phyloP scores from a whole-genome alignment of 2,113 vertebrate species.

The Istiophorus platypterus region DNA sequence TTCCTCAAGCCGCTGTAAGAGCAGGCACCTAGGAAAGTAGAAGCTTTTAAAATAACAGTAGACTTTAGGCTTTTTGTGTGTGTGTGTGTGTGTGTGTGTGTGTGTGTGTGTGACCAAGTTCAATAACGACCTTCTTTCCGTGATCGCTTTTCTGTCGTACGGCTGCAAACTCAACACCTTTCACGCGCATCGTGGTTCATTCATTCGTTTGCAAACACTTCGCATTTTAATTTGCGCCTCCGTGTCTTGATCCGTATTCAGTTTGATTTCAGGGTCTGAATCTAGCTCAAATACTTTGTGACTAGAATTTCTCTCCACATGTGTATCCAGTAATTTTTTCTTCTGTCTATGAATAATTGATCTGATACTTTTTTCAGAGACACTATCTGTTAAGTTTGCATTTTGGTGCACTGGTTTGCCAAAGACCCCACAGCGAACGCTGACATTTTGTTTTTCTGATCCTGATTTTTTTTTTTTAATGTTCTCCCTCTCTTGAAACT shows the following conservation, averaged over 20 bases:
- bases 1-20: background rate
- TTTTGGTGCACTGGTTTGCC: conserved; percentile 10
- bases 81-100: no score
- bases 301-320: background rate
- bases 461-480: conserved; percentile 46
- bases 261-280: conserved; percentile 4
- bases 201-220: background rate
- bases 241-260: background rate
- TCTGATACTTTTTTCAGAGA: conserved; percentile 34
- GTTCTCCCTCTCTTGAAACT: conserved; percentile 43
- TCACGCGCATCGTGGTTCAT: background rate
- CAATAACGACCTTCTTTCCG: background rate
- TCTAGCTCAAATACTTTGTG: conserved; percentile 2
- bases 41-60: background rate
- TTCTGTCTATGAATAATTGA: conserved; percentile 53
- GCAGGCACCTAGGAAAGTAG: background rate
- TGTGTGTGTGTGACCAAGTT: background rate
- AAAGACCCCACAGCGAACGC: conserved; percentile 40
- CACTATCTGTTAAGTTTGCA: conserved; percentile 5
- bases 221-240: background rate
- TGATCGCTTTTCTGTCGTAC: no score
- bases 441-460: conserved; percentile 61
- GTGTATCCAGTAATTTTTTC: conserved; percentile 15
- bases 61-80: background rate
- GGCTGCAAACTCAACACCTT: background rate